Percentiles rank a stretch among this genome's conserved stretches.
Evolutionary conservation across 2,888 invertebrate genomes (phyloP).

Genomic region (Drosophila anceps): DNA sequence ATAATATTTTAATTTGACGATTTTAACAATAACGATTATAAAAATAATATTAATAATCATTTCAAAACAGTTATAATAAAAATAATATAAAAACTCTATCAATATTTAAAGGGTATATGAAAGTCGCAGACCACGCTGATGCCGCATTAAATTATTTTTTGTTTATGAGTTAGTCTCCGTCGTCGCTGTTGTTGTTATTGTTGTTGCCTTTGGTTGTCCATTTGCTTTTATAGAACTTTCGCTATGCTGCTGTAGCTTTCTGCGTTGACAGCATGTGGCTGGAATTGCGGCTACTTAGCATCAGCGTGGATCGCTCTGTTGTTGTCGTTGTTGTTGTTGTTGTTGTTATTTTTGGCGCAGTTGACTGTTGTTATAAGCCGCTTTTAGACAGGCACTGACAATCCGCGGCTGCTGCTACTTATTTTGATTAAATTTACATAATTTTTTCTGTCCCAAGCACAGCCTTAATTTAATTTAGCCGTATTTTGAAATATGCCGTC

Average conservation of each 20-base stretch:
- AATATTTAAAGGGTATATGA: not conserved
- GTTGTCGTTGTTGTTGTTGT: slow-evolving; percentile 22
- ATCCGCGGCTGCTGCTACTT: slow-evolving; percentile 73
- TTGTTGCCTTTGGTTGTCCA: slow-evolving; percentile 41
- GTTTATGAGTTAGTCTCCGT: slow-evolving; percentile 50
- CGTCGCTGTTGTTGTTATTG: slow-evolving; percentile 7
- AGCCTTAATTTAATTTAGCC: slow-evolving; percentile 58
- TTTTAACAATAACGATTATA: no score
- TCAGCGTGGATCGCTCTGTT: slow-evolving; percentile 41
- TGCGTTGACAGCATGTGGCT: slow-evolving; percentile 75
- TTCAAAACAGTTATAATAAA: no score
- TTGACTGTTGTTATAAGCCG: slow-evolving; percentile 72
- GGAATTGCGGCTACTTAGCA: slow-evolving; percentile 76
- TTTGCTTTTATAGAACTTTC: slow-evolving; percentile 48
- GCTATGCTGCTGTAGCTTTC: slow-evolving; percentile 37
- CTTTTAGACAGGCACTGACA: slow-evolving; percentile 70
- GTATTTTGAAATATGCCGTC: slow-evolving; percentile 56
- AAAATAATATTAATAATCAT: no score
- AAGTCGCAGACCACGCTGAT: not conserved
- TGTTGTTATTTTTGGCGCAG: slow-evolving; percentile 52
- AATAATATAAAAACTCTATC: not conserved
- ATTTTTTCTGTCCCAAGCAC: slow-evolving; percentile 47
- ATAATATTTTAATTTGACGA: no score
- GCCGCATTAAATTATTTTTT: slow-evolving; percentile 41
- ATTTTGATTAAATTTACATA: slow-evolving; percentile 80